These are phyloP conservation scores for Agonopterix alstromeriana DNA, from an alignment of 2,888 invertebrate species.

Conservation along the genomic window DNA sequence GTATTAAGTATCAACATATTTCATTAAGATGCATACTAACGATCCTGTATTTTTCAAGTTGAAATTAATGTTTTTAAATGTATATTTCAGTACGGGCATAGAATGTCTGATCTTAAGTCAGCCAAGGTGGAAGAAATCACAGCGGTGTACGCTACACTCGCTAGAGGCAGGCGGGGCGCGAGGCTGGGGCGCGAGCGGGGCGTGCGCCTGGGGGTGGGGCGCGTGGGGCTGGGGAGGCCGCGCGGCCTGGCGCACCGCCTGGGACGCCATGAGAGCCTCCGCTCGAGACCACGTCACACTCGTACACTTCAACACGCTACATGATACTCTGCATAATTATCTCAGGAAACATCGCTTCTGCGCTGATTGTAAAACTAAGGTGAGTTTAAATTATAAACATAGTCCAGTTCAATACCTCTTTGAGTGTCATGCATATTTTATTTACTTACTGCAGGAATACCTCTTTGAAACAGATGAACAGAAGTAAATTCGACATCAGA, in stretches of 20 bases:
- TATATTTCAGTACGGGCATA: slow-evolving; percentile 79
- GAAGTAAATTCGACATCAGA: too few species aligned
- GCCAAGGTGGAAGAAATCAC: slow-evolving; percentile 91
- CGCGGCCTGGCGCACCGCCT: slow-evolving; percentile 88
- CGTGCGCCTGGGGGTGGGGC: slow-evolving; percentile 86
- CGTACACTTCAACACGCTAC: slow-evolving; percentile 89
- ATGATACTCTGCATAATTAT: slow-evolving; percentile 92
- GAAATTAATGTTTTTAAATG: too few species aligned
- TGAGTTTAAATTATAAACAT: slow-evolving; percentile 41
- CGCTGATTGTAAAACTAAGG: slow-evolving; percentile 94
- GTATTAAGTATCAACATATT: too few species aligned
- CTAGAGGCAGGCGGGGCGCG: slow-evolving; percentile 88
- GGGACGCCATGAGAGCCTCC: slow-evolving; percentile 89
- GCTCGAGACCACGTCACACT: slow-evolving; percentile 91
- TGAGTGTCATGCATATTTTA: too few species aligned
- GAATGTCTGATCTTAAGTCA: slow-evolving; percentile 88
- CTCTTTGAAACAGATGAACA: too few species aligned
- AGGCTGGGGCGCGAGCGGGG: slow-evolving; percentile 83
- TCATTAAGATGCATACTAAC: too few species aligned
- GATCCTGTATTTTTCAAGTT: too few species aligned
- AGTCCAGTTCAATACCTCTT: too few species aligned
- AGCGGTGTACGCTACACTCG: slow-evolving; percentile 92
- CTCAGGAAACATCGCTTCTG: slow-evolving; percentile 96
- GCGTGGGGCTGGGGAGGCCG: slow-evolving; percentile 79
- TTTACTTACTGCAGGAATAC: too few species aligned